Evolutionary conservation across 2,888 invertebrate species (phyloP), one percentile per base, ranked within the genome.

Genomic region (Euzophera pinguis): DNA sequence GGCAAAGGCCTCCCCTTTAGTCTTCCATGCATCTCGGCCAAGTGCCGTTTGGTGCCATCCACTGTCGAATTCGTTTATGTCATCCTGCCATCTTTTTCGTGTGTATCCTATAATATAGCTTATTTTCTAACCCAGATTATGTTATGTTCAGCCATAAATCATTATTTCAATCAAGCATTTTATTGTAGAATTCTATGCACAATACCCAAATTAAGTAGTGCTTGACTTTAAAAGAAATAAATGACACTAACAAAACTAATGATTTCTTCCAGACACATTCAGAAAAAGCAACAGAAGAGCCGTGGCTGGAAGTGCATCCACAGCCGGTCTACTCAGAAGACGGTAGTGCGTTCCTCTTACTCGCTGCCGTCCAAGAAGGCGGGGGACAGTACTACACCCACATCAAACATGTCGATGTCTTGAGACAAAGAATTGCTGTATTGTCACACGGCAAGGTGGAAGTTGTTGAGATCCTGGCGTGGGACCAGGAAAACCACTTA

Each of bases 391-490:
- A 95, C 76, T 97, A 94, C 85, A 96, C 96, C 39, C 97, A 97
- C 91, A 96, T 97, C 80, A 96, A 96, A 73, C 96, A 96, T 78
- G 93, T 96, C 60, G 96, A 95, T 57, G 93, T 96, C 59, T 92
- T 94, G 54, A 94, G 96, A 67, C 95, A 96, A 77, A 92, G 96
- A 67, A 95, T 96, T 73, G 95, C 96, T 7, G 96, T 96, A 47
- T 91, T 97, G 61, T 96, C 96, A 50, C 96, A 97, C 72, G 97
- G 97, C 32, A 93, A 94, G 68, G 96, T 96, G 78, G 96, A 97
- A 90, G 97, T 96, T 65, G 91, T 93, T 60, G 92, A 93, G 76
- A 96, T 97, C 72, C 91, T 96, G 60, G 94, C 95, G 42, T 97
- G 97, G 97, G 96, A 97, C 88, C 94, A 95, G 66, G 91, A 91